Conservation (phyloP, 37 sponge, comb jelly and placozoan genomes). For the Cliona cf. orientalis region DNA sequence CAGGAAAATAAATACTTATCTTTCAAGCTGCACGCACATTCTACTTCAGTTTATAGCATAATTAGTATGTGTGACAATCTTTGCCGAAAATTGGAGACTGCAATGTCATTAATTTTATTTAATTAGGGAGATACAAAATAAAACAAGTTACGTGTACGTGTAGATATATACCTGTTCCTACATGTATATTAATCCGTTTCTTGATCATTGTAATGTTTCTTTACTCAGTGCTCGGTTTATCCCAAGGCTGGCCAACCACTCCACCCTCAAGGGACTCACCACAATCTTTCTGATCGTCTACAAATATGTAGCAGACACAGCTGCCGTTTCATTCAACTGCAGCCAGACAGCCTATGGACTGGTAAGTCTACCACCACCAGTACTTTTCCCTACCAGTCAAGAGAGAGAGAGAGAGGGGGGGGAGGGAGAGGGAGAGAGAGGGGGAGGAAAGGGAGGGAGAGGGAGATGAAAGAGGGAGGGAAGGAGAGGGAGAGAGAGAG, state of each 20-base stretch:
- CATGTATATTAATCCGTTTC: background rate
- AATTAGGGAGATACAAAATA: too few species aligned
- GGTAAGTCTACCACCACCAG: slow-evolving; percentile 29
- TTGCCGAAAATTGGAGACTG: too few species aligned
- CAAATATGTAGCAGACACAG: slow-evolving; percentile 80
- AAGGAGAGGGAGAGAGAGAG: background rate
- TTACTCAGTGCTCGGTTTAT: slow-evolving; percentile 51
- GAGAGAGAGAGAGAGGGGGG: slow-evolving; percentile 10
- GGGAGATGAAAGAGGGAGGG: slow-evolving; percentile 19
- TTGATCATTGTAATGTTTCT: background rate
- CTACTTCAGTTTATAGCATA: too few species aligned
- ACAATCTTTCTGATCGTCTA: slow-evolving; percentile 68
- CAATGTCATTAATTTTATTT: too few species aligned
- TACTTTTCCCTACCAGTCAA: background rate
- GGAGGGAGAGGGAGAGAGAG: slow-evolving; percentile 6
- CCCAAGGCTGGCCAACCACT: slow-evolving; percentile 42
- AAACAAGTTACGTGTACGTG: too few species aligned
- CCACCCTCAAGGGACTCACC: slow-evolving; percentile 71
- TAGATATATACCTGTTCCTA: background rate
- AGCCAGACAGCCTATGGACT: slow-evolving; percentile 18
- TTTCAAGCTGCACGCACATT: too few species aligned
- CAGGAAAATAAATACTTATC: too few species aligned
- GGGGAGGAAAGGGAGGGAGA: slow-evolving; percentile 4
- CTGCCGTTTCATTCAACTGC: slow-evolving; percentile 79
- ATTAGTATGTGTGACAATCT: too few species aligned